Evolutionary conservation across 2,888 invertebrate genomes (phyloP), one percentile per base, ranked within the genome.

Genomic region (Plusia festucae): DNA sequence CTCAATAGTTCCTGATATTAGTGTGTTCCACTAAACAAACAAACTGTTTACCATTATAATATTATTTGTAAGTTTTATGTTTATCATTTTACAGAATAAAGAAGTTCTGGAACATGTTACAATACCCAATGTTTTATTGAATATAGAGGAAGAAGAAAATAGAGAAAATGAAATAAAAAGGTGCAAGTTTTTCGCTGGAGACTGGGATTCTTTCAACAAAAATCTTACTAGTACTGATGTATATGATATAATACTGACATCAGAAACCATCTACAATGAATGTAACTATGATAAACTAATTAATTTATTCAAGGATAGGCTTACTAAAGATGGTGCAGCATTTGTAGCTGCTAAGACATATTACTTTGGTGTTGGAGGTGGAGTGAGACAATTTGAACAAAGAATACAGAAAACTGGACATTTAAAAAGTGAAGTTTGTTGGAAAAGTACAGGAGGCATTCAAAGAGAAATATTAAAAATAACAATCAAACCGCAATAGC

Each of bases 351-450:
- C 98, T 3, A 99, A 99, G 95, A 96, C 96, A 15, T 97, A 97
- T 91, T 99, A 99, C 90, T 99, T 99, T 95, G 99, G 99, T 72
- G 98, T 99, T 22, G 99, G 99, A 13, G 99, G 99, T 58, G 97
- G 98, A 13, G 95, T 97, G 49, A 93, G 96, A 72, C 96, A 97
- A 78, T 99, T 99, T 95, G 96, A 97, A 88, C 88, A 96, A 53
- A 88, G 95, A 58, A 81, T 98, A 7, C 85, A 93, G 65, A 90
- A 93, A 55, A 96, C 96, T 82, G 91, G 92, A 24, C 79, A 88
- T 51, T 96, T 98, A 81, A 83, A 92, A 27, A 91, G 92, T 70
- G 89, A 95, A 82, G 91, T 95, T 34, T 95, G 96, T 59, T 98
- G 97, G 97, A 96, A 93, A 84, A 96, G 96, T 85, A 84, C 85